Percentiles rank a stretch among this genome's conserved stretches.
phyloP scores from a whole-genome alignment of 2,113 vertebrate species.

The Hiodon tergisus region DNA sequence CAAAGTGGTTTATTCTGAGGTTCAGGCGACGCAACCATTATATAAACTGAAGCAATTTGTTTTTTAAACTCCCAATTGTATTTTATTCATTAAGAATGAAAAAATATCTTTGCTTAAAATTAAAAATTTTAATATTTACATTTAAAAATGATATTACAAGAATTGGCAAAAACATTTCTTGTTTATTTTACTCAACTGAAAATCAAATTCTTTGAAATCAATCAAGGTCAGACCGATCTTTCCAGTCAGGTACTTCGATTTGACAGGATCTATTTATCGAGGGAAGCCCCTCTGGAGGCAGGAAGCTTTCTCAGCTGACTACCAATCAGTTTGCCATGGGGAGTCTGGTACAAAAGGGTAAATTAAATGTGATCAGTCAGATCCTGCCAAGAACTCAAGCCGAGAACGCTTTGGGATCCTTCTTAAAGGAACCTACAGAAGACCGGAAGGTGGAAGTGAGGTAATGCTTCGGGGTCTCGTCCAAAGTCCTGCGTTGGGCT shows the following conservation, averaged over 20 bases:
- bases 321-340: conserved; percentile 39
- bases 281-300: conserved; percentile 27
- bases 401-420: not conserved
- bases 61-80: not conserved
- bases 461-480: conserved; percentile 23
- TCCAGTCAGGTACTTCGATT: conserved; percentile 14
- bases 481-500: not conserved
- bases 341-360: conserved; percentile 48
- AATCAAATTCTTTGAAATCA: not conserved
- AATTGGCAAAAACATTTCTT: not conserved
- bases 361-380: conserved; percentile 44
- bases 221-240: conserved; percentile 8
- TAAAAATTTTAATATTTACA: not conserved
- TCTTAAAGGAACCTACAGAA: not conserved
- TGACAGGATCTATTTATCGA: not conserved
- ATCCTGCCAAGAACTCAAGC: conserved; percentile 29
- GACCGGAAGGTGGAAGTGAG: conserved; percentile 16
- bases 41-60: not conserved
- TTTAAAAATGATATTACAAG: not conserved
- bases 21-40: conserved; percentile 25
- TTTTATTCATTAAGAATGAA: not conserved
- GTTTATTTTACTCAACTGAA: not conserved
- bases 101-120: not conserved
- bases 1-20: conserved; percentile 46
- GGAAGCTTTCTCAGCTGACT: conserved; percentile 34